Base-by-base conservation (phyloP, 2,113 vertebrate genomes). In the Entosphenus tridentatus region DNA sequence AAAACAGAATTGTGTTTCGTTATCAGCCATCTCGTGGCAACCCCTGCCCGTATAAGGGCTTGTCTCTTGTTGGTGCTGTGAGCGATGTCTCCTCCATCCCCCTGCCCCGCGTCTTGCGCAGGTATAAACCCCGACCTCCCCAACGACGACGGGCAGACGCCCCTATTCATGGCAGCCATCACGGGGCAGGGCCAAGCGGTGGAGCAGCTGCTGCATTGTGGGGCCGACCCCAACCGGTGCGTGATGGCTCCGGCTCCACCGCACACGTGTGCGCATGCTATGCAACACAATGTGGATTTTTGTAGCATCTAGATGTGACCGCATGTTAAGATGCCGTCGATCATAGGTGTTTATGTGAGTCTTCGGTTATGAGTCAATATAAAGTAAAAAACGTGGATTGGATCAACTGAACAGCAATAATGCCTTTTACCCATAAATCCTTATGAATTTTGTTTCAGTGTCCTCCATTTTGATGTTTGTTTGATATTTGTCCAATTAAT, bases 171-270 rank as follows among this genome's bases (percentile, higher is more conserved):
- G 9, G 83, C 83, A 2, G 79, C 85, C 0, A 78, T 91, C 67
- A 74, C 86, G n/a, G 85, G 84, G 14, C 78, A 83, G 55, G 68
- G 62, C 2, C 81, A 79, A 69, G 69, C 82, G 9, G 84, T 82
- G 12, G 77, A 83, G 69, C 69, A 84, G 57, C 80, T 91, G 16
- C 76, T 91, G 75, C 76, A 80, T 59, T 82, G 80, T 12, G 83
- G 84, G 67, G 82, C 86, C 0, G 77, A 87, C 13, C 80, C 81
- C 71, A 86, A 87, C 73, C 82, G 86, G 85, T 87, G 78, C 85
- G 85, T 82, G 55, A 3, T 55, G 55, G 17, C 14, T 2, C 69
- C 67, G 57, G 67, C 21, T 68, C 17, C 13, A 17, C 13, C 12
- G 67, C 10, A n/a, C 11, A n/a, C 13, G n/a, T 12, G 13, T 8